Evolutionary conservation across 2,888 invertebrate species (phyloP), one percentile per base, ranked within the genome.

Genomic region (Cantharis flavilabris): DNA sequence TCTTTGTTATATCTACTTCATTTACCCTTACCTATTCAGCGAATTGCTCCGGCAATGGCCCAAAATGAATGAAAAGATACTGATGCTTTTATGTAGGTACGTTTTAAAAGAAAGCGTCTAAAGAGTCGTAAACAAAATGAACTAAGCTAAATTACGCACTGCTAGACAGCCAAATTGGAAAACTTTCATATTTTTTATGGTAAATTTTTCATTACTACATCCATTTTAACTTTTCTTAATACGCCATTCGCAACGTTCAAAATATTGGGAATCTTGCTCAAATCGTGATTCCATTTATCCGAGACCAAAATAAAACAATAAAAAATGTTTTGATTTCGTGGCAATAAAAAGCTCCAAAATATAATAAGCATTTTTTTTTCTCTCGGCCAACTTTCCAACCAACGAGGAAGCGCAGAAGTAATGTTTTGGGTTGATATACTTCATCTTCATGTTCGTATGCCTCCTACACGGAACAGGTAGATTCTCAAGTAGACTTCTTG

Each of bases 401-500:
- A 13, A 67, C 23, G 18, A 67, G 65, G 65, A 67, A 67, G 26
- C 70, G n/a, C 9, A 28, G 16, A 16, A 18, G 33, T 70, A 28
- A 49, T 49, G 49, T 49, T 23, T 67, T 67, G n/a, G 18, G 23
- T 67, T 23, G 20, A 67, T 23, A 30, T 16, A 65, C 65, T 28
- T n/a, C 23, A 28, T 72, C 30, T 71, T 62, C 49, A 13, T 20
- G 70, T 70, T 20, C 30, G 49, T 49, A 49, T 65, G 69, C 70
- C 72, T 67, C 65, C 65, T 67, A 67, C 65, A 67, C 65, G 65
- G 72, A 72, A 64, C 78, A 78, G 76, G 78, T 78, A 78, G 73
- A 78, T 76, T 76, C 70, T 76, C 77, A 70, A 77, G 77, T 74
- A 79, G 79, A 79, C 79, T 75, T 77, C 77, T 79, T 77, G 79